These are phyloP conservation scores for Caiman crocodilus DNA, from an alignment of 2,797 vertebrate genomes.

Conservation along the genomic window DNA sequence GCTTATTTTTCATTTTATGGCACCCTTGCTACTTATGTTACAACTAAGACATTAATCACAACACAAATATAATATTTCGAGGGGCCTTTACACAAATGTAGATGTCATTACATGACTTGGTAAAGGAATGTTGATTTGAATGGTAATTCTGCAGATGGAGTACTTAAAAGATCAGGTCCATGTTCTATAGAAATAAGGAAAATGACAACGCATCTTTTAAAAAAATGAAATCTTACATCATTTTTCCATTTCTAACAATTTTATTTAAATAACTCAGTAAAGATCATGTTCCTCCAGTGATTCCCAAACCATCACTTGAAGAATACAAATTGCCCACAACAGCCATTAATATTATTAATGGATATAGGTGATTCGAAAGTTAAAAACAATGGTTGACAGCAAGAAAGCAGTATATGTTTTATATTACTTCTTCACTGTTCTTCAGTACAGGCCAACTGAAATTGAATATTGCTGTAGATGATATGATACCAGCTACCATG, in stretches of 20 bases:
- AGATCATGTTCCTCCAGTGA: not conserved
- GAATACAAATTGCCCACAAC: too few relatives aligned
- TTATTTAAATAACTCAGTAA: not conserved
- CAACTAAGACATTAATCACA: too few relatives aligned
- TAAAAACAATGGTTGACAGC: too few relatives aligned
- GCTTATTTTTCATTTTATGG: too few relatives aligned
- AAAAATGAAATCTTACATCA: not conserved
- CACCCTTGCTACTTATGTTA: too few relatives aligned
- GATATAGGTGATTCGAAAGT: too few relatives aligned
- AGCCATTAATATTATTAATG: too few relatives aligned
- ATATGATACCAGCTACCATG: slow-evolving; percentile 16
- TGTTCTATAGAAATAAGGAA: not conserved
- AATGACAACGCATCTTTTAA: not conserved
- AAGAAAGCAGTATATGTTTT: too few relatives aligned
- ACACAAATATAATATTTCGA: too few relatives aligned
- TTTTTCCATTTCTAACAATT: not conserved
- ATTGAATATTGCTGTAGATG: not conserved
- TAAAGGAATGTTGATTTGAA: not conserved
- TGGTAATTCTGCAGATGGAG: not conserved
- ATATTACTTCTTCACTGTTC: too few relatives aligned
- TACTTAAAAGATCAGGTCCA: not conserved
- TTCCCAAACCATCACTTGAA: too few relatives aligned
- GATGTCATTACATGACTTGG: slow-evolving; percentile 36
- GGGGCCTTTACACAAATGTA: not conserved
- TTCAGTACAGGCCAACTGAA: too few relatives aligned